Base-by-base conservation (phyloP, 2,797 vertebrate species). In the Hippopotamyrus pictus region DNA sequence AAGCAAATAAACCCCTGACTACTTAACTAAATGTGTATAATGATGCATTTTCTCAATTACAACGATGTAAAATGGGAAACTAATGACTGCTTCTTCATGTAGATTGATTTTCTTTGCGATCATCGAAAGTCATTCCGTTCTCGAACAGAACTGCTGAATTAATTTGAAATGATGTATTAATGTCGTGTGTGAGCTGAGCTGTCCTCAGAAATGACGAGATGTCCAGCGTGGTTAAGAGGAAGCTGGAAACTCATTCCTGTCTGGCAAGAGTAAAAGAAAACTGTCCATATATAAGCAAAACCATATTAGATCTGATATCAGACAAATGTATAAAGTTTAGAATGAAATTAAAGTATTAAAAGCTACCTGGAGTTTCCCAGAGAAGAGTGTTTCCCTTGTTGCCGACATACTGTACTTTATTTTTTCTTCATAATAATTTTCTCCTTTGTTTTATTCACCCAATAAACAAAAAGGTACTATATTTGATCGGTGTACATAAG, bases 1-100 rank as follows among this genome's bases (percentile, higher is more conserved):
- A 69, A 88, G 11, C 50, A 44, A 88, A 88, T 48, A 88, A 88
- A 88, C 87, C 44, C 19, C 41, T 48, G 87, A 88, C 37, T 65
- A 88, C 37, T 65, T 88, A 88, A 69, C 59, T 46, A 33, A 65
- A 65, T 65, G 87, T 8, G 44, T 25, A 65, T 54, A 37, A 59
- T 65, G 87, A 69, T 19, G 57, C 57, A 44, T 88, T 65, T 88
- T 88, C 44, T 88, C 87, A 44, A 53, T 65, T 37, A 48, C 65
- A 17, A 65, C 22, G 57, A 48, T 88, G 37, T 65, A 53, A 65
- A 48, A 88, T 65, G 87, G 54, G 41, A 48, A 88, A 69, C 59
- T 88, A 88, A 65, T 88, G 44, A 46, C 37, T 48, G 12, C 62
- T 65, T 19, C 37, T 88, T 33, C 33, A 65, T 65, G 57, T 33